Percentiles rank a stretch among this genome's conserved stretches.
These are phyloP conservation scores for Sarcophaga peregrina DNA, from an alignment of 1,140 invertebrate species.

Conservation along the genomic window DNA sequence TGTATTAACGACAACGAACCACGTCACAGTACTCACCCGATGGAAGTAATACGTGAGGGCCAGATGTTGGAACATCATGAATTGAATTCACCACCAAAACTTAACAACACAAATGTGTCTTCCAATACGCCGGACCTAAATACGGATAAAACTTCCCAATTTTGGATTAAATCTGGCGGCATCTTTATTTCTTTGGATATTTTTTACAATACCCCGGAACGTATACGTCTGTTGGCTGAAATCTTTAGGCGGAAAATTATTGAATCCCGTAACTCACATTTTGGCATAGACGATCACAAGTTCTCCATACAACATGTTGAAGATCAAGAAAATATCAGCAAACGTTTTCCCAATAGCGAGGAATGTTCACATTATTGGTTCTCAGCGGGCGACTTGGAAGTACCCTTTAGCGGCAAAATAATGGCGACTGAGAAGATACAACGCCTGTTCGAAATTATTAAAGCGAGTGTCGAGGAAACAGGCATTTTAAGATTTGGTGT, in stretches of 20 bases:
- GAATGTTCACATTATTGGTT: conserved; percentile 63
- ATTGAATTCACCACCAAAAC: background rate
- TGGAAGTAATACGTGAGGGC: conserved; percentile 62
- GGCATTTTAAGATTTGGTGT: conserved; percentile 56
- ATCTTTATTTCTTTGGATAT: conserved; percentile 56
- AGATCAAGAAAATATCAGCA: conserved; percentile 26
- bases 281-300: conserved; percentile 60
- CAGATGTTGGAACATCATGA: conserved; percentile 52
- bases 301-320: conserved; percentile 43
- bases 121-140: conserved; percentile 40
- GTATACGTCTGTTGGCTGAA: conserved; percentile 56
- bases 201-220: conserved; percentile 50
- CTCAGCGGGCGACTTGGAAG: conserved; percentile 57
- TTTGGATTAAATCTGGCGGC: conserved; percentile 57
- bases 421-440: conserved; percentile 53
- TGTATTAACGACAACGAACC: conserved; percentile 42
- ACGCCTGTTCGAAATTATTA: conserved; percentile 55
- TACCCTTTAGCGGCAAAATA: conserved; percentile 58
- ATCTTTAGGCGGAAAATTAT: conserved; percentile 60
- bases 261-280: conserved; percentile 55
- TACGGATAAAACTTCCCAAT: conserved; percentile 49
- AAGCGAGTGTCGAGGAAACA: conserved; percentile 43
- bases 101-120: conserved; percentile 50
- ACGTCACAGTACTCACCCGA: conserved; percentile 57
- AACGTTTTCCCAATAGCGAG: conserved; percentile 51